These are phyloP conservation scores for Cheilosia variabilis DNA, from an alignment of 2,888 invertebrate genomes.

Conservation along the genomic window DNA sequence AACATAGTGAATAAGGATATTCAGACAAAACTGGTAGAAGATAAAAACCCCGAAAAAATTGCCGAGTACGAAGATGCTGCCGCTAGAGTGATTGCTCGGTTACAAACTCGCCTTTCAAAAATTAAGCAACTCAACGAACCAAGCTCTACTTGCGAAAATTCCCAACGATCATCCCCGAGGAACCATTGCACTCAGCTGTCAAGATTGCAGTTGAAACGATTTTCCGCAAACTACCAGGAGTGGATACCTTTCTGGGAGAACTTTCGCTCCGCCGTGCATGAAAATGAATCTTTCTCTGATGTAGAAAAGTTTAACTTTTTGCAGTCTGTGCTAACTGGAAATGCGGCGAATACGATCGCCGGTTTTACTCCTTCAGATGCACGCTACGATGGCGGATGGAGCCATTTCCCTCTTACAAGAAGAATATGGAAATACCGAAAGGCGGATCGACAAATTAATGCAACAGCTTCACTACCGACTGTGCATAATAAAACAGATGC, in stretches of 20 bases:
- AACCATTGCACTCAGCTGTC: no score
- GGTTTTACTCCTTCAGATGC: no score
- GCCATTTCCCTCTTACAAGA: no score
- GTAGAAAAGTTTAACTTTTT: no score
- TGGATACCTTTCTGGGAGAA: constrained; percentile 26
- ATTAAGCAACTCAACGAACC: not conserved
- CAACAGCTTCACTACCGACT: constrained; percentile 26
- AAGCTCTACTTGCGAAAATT: not conserved
- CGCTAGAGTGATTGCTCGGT: not conserved
- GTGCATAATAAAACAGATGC: not conserved
- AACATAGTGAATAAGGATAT: not conserved
- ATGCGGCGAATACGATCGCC: no score
- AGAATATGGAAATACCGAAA: not conserved
- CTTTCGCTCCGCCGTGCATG: not conserved
- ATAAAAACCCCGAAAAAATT: constrained; percentile 8
- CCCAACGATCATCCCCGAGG: not conserved
- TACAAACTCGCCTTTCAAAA: not conserved
- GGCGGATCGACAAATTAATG: constrained; percentile 13
- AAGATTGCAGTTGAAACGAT: no score
- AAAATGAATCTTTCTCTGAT: no score
- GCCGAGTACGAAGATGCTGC: constrained; percentile 20
- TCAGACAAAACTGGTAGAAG: constrained; percentile 8
- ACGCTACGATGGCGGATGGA: no score
- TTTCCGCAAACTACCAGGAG: no score
- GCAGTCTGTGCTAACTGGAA: no score